These are phyloP conservation scores for Gavia stellata DNA, from an alignment of 2,113 vertebrate genomes.

Conservation along the genomic window DNA sequence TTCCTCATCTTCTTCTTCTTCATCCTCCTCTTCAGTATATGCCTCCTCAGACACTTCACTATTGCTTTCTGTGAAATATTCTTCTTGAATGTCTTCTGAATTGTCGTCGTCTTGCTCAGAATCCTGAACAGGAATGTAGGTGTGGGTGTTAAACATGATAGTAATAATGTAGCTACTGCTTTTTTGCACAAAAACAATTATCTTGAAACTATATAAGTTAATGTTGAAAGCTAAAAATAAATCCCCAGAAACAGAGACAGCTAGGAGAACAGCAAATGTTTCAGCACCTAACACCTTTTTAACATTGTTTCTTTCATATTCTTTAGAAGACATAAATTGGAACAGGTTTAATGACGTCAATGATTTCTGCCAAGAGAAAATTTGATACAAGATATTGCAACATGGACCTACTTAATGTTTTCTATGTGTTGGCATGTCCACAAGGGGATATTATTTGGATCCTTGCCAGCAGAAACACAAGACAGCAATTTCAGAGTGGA, in stretches of 20 bases:
- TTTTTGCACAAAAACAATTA: neutral
- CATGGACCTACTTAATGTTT: neutral
- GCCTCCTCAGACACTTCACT: constrained; percentile 77
- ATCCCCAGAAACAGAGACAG: neutral
- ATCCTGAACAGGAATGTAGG: constrained; percentile 54
- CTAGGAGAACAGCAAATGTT: neutral
- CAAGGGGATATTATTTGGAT: neutral
- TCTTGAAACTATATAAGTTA: neutral
- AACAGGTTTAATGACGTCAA: neutral
- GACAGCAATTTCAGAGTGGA: neutral
- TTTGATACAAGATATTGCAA: neutral
- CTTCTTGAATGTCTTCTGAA: constrained; percentile 78
- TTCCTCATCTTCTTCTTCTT: constrained; percentile 42
- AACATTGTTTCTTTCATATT: neutral
- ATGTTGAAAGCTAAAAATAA: neutral
- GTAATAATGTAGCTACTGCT: neutral
- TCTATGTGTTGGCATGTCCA: neutral
- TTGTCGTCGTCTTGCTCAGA: constrained; percentile 74
- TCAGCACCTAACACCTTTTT: neutral
- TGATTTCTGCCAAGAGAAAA: neutral
- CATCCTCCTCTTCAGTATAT: constrained; percentile 71
- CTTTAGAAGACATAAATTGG: neutral
- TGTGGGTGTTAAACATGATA: neutral
- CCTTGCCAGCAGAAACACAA: constrained; percentile 17
- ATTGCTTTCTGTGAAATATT: constrained; percentile 77